These are phyloP conservation scores for Liasis olivaceus DNA, from an alignment of 2,797 vertebrate genomes.

Conservation along the genomic window DNA sequence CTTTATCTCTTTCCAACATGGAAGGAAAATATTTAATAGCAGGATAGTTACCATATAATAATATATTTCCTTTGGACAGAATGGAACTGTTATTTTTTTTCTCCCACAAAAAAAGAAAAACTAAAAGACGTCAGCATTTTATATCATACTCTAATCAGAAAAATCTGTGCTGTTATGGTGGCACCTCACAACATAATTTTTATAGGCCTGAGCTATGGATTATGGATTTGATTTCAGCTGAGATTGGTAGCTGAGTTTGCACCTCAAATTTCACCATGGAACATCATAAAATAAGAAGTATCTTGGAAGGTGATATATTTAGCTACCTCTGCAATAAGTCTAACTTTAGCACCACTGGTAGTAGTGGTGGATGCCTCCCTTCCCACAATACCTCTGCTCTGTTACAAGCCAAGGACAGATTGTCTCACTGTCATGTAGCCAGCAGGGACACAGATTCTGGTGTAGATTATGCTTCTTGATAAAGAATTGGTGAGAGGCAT, in stretches of 20 bases:
- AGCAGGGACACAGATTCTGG: conserved; percentile 77
- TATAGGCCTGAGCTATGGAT: neutral
- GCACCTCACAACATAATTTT: conserved; percentile 1
- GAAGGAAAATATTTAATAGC: neutral
- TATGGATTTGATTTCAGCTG: conserved; percentile 36
- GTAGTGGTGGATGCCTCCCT: conserved; percentile 78
- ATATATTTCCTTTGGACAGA: conserved; percentile 16
- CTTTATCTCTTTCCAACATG: neutral
- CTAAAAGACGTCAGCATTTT: conserved; percentile 33
- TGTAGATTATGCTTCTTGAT: conserved; percentile 89
- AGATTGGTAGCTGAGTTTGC: conserved; percentile 29
- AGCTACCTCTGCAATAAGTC: conserved; percentile 77
- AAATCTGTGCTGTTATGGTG: conserved; percentile 35
- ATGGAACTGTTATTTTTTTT: conserved; percentile 44
- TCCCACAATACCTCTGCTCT: conserved; percentile 80
- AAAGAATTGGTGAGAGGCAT: conserved; percentile 83
- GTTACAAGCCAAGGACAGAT: conserved; percentile 80
- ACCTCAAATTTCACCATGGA: conserved; percentile 52
- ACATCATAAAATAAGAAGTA: conserved; percentile 70
- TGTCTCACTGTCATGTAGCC: conserved; percentile 77
- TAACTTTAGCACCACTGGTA: conserved; percentile 82
- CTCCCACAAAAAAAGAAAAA: conserved; percentile 53
- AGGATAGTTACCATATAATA: neutral
- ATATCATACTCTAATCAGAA: conserved; percentile 24
- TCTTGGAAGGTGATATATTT: conserved; percentile 79